Base-by-base conservation (phyloP, 2,888 invertebrate genomes). In the Congeria kusceri region DNA sequence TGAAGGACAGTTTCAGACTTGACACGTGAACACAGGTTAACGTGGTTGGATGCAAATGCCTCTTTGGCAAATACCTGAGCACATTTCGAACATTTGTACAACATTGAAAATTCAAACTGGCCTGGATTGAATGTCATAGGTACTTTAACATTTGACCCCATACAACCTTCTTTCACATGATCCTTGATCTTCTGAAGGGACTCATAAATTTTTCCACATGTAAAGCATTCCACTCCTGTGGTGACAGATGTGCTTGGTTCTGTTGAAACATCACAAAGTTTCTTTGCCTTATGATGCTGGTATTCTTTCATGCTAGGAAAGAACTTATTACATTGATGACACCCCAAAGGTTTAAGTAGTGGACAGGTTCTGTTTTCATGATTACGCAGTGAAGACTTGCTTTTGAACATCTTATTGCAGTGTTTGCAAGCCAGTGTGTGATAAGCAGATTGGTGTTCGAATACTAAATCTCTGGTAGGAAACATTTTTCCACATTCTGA, bases 101-200 rank as follows among this genome's bases (percentile, higher is more conserved):
- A 27, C 9, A 63, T 29, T 20, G 49, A 68, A 63, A 61, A 80
- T 27, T 80, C 72, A 66, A 5, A 39, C 15, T 39, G 39, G 15
- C 39, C 39, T 39, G 39, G 39, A 39, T 39, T 39, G 39, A 39
- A 39, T 39, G 39, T 39, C 9, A 9, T 11, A 1, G 39, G 39
- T 39, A 39, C 39, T 39, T 39, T 39, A 5, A 39, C 39, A 39
- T 39, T 39, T 1, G 39, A 61, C 18, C 32, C 39, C 25, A 70
- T 77, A 57, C 87, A 87, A 28, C 83, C 78, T 44, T 72, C 73
- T 44, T 81, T 81, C 0, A 86, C 83, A 74, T 88, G 88, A 32
- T 79, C 71, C 47, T 83, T 79, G 23, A 87, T 63, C 15, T 73
- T 69, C 39, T 83, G 73, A 29, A 88, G 56, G 0, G 82, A 77